Conservation (phyloP, 2,113 vertebrate genomes). For the Sitta europaea region DNA sequence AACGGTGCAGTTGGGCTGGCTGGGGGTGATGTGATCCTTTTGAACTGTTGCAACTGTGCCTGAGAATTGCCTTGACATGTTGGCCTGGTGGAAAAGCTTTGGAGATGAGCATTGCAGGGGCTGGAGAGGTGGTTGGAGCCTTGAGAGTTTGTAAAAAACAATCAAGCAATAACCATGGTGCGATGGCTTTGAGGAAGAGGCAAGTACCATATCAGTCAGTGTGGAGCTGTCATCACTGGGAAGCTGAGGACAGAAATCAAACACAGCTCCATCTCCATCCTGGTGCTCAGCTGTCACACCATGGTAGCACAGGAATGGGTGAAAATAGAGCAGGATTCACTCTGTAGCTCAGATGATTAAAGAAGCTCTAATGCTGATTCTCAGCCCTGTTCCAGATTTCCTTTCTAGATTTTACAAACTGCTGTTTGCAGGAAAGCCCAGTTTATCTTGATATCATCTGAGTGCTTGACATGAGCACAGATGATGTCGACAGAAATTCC, state of each 20-base stretch:
- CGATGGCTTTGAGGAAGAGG: neutral
- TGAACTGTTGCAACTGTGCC: neutral
- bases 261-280: accelerated
- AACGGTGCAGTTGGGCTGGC: neutral
- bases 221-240: neutral
- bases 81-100: accelerated
- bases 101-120: neutral
- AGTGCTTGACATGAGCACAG: slow-evolving; percentile 5
- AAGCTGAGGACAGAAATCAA: neutral
- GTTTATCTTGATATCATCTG: slow-evolving; percentile 24
- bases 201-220: accelerated
- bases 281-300: neutral
- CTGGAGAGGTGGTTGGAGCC: neutral
- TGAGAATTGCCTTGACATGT: neutral
- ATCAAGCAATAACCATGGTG: neutral
- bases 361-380: neutral
- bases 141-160: neutral
- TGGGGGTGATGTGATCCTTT: neutral
- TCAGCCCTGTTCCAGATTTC: slow-evolving; percentile 38
- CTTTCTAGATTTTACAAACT: slow-evolving; percentile 18
- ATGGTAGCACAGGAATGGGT: accelerated
- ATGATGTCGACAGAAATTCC: slow-evolving; percentile 39
- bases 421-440: neutral
- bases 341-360: neutral
- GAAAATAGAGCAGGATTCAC: neutral